Evolutionary conservation across 2,888 invertebrate species (phyloP), one percentile per base, ranked within the genome.

Genomic region (Drosophila pegasa): DNA sequence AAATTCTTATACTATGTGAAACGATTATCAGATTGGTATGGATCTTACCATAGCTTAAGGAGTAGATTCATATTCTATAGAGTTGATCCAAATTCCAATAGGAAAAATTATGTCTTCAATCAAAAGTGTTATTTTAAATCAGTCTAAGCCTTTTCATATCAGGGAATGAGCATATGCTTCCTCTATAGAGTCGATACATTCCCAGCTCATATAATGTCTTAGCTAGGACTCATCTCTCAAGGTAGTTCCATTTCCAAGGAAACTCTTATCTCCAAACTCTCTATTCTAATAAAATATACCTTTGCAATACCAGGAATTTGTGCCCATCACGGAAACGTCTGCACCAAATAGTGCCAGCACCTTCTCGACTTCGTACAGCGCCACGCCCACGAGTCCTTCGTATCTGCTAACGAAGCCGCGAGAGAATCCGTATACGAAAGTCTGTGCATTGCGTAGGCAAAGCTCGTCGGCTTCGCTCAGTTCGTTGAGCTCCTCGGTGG

Each of bases 371-470:
- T 80, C 89, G 2, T 93, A 93, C 60, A 92, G 93, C 20, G 95
- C 95, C 1, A 95, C 95, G 3, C 95, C 96, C 38, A 88, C 83
- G 6, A 29, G 93, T 94, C 57, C 96, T 94, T 92, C 96, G 94
- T 14, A 93, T 95, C 61, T 91, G 63, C 55, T 89, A 12, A 95
- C 95, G 90, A 95, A 96, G 12, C 96, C 96, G 0, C 93, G 96
- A 61, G 97, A 97, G 91, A 97, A 95, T 90, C 95, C 97, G 0
- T 98, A 98, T 89, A 97, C 97, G 2, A 98, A 97, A 93, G 96
- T 97, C 3, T 97, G 98, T 90, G 97, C 97, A 6, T 94, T 98
- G 61, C 93, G 98, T 65, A 93, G 97, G 29, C 97, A 97, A 91
- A 96, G 96, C 88, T 97, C 97, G 3, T 95, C 96, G 45, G 95